Base-by-base conservation (phyloP, 1,140 invertebrate species). In the Melipona quadrifasciata region DNA sequence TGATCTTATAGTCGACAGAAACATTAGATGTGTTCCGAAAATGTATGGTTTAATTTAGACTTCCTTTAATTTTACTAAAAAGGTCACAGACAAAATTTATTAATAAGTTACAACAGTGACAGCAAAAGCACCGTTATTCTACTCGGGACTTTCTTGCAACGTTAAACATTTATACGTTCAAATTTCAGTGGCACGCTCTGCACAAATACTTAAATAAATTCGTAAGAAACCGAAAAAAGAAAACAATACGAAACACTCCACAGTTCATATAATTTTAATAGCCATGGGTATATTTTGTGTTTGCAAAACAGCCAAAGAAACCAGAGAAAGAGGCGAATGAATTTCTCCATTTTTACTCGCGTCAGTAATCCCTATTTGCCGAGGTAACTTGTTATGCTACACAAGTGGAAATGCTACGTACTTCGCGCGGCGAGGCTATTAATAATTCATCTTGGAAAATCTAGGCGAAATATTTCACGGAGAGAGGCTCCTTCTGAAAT, bases 121-220 rank as follows among this genome's bases (percentile, higher is more conserved):
- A 47, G 39, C 39, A 8, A 47, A 47, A 12, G 14, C 4, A 0
- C 0, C 24, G 14, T 14, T 61, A 0, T 61, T 14, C 12, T 47
- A n/a, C 5, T 24, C 24, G 12, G 14, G 21, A 61, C n/a, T 61
- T 3, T 1, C 3, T 4, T 0, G 11, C 19, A n/a, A 2, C 12
- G 4, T 5, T 1, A 14, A 61, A 61, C 14, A 61, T n/a, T 58
- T 58, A 12, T 3, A 58, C 57, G 58, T 61, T n/a, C 12, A n/a
- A 12, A 61, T 61, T n/a, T 58, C 10, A 11, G 21, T 61, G 58
- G 3, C 39, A 47, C 39, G 8, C 10, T 47, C 39, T 47, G 39
- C 39, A 6, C 39, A 47, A 47, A 47, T n/a, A n/a, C n/a, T n/a
- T n/a, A n/a, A n/a, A n/a, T n/a, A n/a, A n/a, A n/a, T n/a, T n/a